These are phyloP conservation scores for Clarias platycephalus DNA, from an alignment of 2,797 vertebrate species.

Conservation along the genomic window DNA sequence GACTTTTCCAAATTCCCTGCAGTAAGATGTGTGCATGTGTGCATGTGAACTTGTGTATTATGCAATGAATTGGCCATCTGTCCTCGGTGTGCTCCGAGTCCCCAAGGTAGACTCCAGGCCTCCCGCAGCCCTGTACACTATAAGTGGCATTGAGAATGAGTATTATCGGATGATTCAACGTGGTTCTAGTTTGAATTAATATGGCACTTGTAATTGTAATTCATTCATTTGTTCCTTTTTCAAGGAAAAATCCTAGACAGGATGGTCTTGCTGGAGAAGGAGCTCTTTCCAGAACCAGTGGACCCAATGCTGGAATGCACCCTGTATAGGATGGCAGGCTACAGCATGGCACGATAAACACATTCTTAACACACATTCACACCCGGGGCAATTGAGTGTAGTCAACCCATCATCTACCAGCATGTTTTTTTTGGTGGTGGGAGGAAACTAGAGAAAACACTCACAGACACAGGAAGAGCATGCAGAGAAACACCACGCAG, in stretches of 20 bases:
- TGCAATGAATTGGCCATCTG: too few species aligned
- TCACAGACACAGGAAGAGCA: neutral
- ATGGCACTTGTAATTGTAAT: neutral
- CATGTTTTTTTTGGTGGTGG: neutral
- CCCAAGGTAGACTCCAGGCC: too few species aligned
- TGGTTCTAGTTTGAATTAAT: neutral
- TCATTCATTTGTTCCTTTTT: neutral
- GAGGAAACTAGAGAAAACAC: neutral
- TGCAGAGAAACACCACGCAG: neutral
- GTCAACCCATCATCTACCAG: neutral
- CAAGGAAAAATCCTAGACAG: neutral
- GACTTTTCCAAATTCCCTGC: too few species aligned
- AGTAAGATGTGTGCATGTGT: too few species aligned
- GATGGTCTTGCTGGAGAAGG: neutral
- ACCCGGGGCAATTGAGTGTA: neutral
- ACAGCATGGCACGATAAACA: neutral
- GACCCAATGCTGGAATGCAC: neutral
- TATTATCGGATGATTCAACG: neutral
- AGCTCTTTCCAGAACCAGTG: neutral
- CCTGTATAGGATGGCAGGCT: neutral
- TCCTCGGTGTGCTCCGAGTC: too few species aligned
- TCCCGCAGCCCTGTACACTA: too few species aligned
- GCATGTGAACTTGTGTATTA: too few species aligned
- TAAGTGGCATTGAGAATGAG: too few species aligned
- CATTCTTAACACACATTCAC: neutral